Conservation (phyloP, 2,888 invertebrate genomes). For the Iselma pallidipennis region DNA sequence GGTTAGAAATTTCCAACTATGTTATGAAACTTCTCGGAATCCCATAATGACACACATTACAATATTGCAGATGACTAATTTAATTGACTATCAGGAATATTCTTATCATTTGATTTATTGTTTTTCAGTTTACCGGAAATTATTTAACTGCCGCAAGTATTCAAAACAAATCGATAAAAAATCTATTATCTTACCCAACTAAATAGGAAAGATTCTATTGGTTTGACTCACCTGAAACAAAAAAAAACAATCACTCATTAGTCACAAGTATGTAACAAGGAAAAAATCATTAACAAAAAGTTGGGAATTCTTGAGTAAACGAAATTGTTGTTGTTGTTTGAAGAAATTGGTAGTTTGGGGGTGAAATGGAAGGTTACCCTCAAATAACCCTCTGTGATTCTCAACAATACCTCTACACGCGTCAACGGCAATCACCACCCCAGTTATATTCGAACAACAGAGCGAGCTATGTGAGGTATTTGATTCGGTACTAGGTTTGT, state of each 20-base stretch:
- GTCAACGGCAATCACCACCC: conserved; percentile 27
- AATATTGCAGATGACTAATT: no score
- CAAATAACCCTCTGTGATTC: conserved; percentile 12
- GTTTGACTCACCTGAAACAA: neutral
- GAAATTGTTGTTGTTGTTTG: neutral
- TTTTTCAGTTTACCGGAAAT: no score
- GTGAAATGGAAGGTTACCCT: conserved; percentile 1
- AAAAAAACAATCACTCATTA: neutral
- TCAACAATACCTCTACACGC: conserved; percentile 24
- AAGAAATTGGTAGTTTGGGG: neutral
- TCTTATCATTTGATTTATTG: no score
- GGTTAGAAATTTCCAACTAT: no score
- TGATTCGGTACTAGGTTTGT: conserved; percentile 17
- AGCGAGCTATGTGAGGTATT: conserved; percentile 21
- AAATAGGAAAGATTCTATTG: no score
- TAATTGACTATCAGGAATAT: no score
- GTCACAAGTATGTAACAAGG: neutral
- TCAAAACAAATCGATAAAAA: no score
- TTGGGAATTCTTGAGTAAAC: neutral
- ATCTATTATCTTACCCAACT: neutral
- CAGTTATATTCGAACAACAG: conserved; percentile 20
- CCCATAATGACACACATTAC: no score
- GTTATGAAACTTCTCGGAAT: no score
- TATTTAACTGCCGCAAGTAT: no score
- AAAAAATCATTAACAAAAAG: neutral